Conservation (phyloP, 1,140 invertebrate genomes). For the Rhopalosiphum maidis region DNA sequence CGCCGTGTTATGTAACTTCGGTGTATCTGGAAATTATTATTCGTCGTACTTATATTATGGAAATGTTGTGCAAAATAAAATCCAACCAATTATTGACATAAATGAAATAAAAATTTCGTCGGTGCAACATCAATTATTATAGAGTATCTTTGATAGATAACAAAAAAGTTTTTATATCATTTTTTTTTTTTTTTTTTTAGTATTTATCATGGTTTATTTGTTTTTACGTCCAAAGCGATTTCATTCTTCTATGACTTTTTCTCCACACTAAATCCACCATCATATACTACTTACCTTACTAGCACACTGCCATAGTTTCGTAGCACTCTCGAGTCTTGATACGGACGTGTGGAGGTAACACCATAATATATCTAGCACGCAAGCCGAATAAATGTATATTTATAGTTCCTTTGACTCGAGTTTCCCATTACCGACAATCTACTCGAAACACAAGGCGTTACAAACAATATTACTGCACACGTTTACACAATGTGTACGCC, state of each 20-base stretch:
- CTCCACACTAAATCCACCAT: background rate
- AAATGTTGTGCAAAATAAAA: background rate
- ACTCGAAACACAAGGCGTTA: background rate
- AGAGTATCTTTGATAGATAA: too few relatives aligned
- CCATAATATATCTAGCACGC: background rate
- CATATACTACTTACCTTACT: background rate
- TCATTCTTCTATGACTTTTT: background rate
- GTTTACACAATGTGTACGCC: background rate
- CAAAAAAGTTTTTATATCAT: background rate
- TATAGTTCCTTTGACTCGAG: background rate
- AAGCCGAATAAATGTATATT: background rate
- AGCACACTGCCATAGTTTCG: background rate
- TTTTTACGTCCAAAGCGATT: background rate
- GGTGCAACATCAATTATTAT: too few relatives aligned
- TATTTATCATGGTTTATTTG: background rate
- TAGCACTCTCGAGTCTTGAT: background rate
- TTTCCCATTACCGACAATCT: background rate
- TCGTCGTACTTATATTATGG: background rate
- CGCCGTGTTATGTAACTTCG: background rate
- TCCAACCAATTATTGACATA: background rate
- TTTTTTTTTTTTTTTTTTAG: background rate
- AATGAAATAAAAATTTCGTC: background rate
- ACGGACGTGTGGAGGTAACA: background rate
- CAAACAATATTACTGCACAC: background rate
- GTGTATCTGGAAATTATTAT: background rate